Percentiles rank a stretch among this genome's conserved stretches.
These are phyloP conservation scores for Capreolus pygargus DNA, from an alignment of 2,113 vertebrate genomes.

Conservation along the genomic window DNA sequence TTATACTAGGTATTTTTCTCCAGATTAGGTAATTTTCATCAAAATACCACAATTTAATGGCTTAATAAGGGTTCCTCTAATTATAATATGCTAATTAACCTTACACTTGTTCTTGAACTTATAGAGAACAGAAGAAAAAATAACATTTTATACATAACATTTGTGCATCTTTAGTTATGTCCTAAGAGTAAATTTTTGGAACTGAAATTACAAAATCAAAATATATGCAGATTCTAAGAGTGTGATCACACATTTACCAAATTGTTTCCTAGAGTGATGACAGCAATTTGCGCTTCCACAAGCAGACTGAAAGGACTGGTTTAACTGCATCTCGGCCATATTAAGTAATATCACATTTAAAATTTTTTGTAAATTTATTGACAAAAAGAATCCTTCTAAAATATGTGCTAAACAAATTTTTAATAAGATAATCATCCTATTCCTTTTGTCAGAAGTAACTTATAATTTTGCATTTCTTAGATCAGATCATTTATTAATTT, in stretches of 20 bases:
- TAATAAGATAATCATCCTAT: background rate
- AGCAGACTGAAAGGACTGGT: background rate
- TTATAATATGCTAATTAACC: background rate
- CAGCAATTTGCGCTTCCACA: background rate
- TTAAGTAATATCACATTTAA: background rate
- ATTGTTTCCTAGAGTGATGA: background rate
- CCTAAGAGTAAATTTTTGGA: background rate
- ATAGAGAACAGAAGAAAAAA: background rate
- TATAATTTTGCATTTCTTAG: background rate
- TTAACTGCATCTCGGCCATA: background rate
- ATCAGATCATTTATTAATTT: background rate
- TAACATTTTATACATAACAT: background rate
- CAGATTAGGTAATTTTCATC: background rate
- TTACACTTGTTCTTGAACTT: background rate
- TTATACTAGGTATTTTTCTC: background rate
- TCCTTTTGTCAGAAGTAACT: constrained; percentile 1
- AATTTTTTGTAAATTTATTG: background rate
- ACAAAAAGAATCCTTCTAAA: background rate
- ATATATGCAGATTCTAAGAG: background rate
- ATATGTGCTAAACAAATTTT: background rate
- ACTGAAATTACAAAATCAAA: constrained; percentile 17
- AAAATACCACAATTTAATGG: background rate
- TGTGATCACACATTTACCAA: background rate
- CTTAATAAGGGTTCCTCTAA: background rate
- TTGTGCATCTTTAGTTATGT: background rate